Evolutionary conservation across 2,113 vertebrate genomes (phyloP).

Genomic region (Podarcis cretensis): DNA sequence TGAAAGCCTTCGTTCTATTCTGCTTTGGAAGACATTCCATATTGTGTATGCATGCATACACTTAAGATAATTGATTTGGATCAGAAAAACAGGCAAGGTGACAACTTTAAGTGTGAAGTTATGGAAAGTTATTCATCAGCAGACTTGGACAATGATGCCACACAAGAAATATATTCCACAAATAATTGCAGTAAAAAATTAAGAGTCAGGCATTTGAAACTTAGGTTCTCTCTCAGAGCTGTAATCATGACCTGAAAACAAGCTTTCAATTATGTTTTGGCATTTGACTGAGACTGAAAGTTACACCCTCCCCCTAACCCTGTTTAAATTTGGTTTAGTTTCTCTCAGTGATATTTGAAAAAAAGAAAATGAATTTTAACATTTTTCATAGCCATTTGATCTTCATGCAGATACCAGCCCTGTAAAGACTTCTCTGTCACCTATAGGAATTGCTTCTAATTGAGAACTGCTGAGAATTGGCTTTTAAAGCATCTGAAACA

Average conservation of each 20-base stretch:
- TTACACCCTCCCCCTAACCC: not conserved
- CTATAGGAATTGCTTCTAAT: not conserved
- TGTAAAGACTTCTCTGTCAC: not conserved
- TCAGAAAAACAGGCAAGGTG: conserved; percentile 8
- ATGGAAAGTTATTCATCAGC: not conserved
- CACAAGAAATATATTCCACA: not conserved
- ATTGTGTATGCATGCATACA: not conserved
- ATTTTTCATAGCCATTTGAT: not conserved
- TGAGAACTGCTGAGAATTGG: no score
- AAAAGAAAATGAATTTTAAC: not conserved
- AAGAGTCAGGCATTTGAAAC: not conserved
- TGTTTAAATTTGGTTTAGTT: conserved; percentile 23
- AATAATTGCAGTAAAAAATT: not conserved
- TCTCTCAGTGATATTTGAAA: not conserved
- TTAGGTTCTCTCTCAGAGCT: not conserved
- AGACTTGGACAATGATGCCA: not conserved
- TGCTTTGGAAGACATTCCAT: not conserved
- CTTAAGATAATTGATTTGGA: not conserved
- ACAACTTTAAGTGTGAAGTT: not conserved
- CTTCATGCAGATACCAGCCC: not conserved
- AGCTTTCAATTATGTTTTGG: rapidly evolving
- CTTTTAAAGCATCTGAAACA: not conserved
- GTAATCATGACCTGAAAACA: not conserved
- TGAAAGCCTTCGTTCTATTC: conserved; percentile 24
- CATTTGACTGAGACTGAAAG: not conserved